A percentile compares a stretch with the other conserved stretches of the same genome.
Conservation (phyloP, 2,113 vertebrate species). For the Ammodramus savannarum region DNA sequence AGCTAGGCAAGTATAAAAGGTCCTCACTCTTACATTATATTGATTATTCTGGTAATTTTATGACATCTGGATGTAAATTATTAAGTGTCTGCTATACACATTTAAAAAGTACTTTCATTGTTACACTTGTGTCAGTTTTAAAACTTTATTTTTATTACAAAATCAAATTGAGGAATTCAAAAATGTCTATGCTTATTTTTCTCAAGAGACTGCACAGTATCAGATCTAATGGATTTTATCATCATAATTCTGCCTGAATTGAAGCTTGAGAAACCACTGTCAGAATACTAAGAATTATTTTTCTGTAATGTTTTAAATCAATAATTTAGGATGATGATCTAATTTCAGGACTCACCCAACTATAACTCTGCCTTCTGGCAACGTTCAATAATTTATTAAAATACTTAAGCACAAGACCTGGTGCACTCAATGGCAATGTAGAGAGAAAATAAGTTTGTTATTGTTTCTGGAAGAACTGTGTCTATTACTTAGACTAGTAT, state of each 20-base stretch:
- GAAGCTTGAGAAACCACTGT: neutral
- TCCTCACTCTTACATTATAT: neutral
- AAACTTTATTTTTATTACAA: neutral
- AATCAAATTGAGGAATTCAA: neutral
- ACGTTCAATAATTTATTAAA: constrained; percentile 46
- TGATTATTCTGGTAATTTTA: neutral
- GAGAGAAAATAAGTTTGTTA: constrained; percentile 21
- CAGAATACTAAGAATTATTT: constrained; percentile 13
- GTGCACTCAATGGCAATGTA: constrained; percentile 1
- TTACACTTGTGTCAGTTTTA: neutral
- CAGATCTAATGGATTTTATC: neutral
- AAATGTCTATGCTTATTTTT: neutral
- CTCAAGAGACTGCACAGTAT: neutral
- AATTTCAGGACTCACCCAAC: constrained; percentile 1
- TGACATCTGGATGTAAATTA: neutral
- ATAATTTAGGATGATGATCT: constrained; percentile 43
- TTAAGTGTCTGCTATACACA: neutral
- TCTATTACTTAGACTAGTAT: neutral
- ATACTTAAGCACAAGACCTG: constrained; percentile 1
- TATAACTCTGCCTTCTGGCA: constrained; percentile 37
- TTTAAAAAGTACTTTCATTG: neutral
- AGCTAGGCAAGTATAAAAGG: neutral
- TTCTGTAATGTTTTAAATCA: constrained; percentile 23
- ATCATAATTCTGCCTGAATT: neutral
- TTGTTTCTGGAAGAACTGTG: constrained; percentile 19